Base-by-base conservation (phyloP, 2,797 vertebrate genomes). In the Cygnus olor region DNA sequence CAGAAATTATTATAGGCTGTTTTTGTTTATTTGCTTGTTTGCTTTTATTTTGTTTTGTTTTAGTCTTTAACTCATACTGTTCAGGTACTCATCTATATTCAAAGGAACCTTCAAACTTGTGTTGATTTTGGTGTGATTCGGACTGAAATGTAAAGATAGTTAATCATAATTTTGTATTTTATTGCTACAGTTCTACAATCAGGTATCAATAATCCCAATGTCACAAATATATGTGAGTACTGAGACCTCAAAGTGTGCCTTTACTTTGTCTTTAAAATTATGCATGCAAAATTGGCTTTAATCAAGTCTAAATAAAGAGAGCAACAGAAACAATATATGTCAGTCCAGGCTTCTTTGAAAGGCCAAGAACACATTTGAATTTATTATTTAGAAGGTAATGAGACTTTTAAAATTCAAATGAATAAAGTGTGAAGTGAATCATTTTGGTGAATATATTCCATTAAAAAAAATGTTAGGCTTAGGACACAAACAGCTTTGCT, bases 241-340 rank as follows among this genome's bases (percentile, higher is more conserved):
- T 88, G 77, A 82, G n/a, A 85, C 32, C 74, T 65, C 24, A 79
- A 13, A 44, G 69, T 9, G 14, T 65, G 17, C 19, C 70, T 83
- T 80, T 42, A 54, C 19, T 64, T 95, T 70, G 36, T 68, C 38
- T 89, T 25, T 42, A 14, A 87, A 91, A 36, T 85, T 93, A 56
- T 71, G 70, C 6, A 88, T 71, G 30, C 36, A 92, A 94, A 93
- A 76, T 22, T 85, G 58, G 78, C 78, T 91, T 94, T 96, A 93
- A 95, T 87, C 42, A 88, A 73, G 70, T 91, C 49, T 84, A 95
- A 94, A 95, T 77, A 89, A 71, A 84, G 51, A 91, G 19, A 57
- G 79, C 60, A 88, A 84, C 30, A 85, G 32, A 88, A 94, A 81
- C 20, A 81, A 87, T 84, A 83, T 58, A 65, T 82, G 32, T 38